A percentile compares a stretch with the other conserved stretches of the same genome.
These are phyloP conservation scores for Ploceus nigricollis DNA, from an alignment of 2,113 vertebrate species.

Conservation along the genomic window DNA sequence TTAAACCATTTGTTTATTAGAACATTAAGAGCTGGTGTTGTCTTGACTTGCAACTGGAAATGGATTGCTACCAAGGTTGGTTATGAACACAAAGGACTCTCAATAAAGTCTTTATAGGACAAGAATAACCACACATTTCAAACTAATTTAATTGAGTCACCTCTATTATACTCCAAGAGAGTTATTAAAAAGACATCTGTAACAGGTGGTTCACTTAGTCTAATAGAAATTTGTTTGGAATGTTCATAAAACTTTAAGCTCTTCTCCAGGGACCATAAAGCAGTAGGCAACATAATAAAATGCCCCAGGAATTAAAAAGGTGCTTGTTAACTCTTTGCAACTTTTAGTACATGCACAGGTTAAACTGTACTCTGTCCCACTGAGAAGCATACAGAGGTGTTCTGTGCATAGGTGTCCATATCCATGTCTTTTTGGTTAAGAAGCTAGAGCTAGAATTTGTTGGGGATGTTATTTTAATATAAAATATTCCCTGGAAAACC, in stretches of 20 bases:
- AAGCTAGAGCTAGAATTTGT: not conserved
- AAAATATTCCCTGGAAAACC: not conserved
- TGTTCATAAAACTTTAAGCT: conserved; percentile 42
- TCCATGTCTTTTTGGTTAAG: not conserved
- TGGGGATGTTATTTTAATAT: not conserved
- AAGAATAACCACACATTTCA: conserved; percentile 50
- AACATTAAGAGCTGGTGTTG: conserved; percentile 52
- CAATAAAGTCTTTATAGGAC: conserved; percentile 53
- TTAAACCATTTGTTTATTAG: conserved; percentile 73
- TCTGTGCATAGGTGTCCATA: not conserved
- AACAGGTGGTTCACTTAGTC: conserved; percentile 41
- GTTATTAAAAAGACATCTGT: conserved; percentile 37
- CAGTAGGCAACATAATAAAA: conserved; percentile 22
- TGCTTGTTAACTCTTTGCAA: not conserved
- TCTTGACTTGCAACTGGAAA: conserved; percentile 66
- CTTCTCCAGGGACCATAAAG: conserved; percentile 1
- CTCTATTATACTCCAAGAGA: conserved; percentile 10
- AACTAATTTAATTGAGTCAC: conserved; percentile 55
- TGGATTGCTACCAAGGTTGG: conserved; percentile 42
- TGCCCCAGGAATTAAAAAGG: not conserved
- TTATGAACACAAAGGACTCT: conserved; percentile 42
- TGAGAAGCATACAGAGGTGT: not conserved
- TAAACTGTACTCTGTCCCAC: not conserved
- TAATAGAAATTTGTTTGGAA: conserved; percentile 16
- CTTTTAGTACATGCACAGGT: not conserved